Conservation (phyloP, 2,888 invertebrate species). For the Mesopsocus fuscifrons region DNA sequence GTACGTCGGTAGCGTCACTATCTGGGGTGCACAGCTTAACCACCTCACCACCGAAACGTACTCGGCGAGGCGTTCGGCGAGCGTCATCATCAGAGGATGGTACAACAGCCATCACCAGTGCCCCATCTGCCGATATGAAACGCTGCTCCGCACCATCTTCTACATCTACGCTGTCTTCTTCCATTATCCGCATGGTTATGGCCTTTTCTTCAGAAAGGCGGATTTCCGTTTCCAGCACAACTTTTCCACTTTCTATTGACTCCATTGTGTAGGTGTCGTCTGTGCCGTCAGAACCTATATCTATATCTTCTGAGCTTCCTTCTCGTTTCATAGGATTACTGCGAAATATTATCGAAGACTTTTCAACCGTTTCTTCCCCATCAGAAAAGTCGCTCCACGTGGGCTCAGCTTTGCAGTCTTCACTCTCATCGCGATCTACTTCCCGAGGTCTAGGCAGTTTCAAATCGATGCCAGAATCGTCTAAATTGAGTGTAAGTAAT, state of each 20-base stretch:
- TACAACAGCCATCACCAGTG: constrained; percentile 14
- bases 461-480: constrained; percentile 20
- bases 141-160: constrained; percentile 20
- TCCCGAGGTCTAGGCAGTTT: constrained; percentile 16
- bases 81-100: constrained; percentile 32
- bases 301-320: constrained; percentile 21
- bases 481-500: constrained; percentile 12
- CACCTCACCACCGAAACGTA: constrained; percentile 71
- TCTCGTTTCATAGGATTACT: constrained; percentile 3
- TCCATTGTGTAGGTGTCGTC: constrained; percentile 11
- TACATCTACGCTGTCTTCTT: constrained; percentile 30
- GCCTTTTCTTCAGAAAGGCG: constrained; percentile 62
- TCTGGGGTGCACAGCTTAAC: constrained; percentile 73
- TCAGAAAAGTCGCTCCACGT: neutral
- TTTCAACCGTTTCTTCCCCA: neutral
- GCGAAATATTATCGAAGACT: neutral
- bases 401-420: neutral
- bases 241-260: constrained; percentile 19
- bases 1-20: constrained; percentile 37
- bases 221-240: constrained; percentile 68
- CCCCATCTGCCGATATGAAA: constrained; percentile 20
- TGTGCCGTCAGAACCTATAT: constrained; percentile 17
- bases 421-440: constrained; percentile 13
- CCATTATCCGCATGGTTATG: constrained; percentile 67
- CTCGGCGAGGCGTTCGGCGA: constrained; percentile 45